These are phyloP conservation scores for Orthonychiurus folsomi DNA, from an alignment of 2,888 invertebrate species.

Conservation along the genomic window DNA sequence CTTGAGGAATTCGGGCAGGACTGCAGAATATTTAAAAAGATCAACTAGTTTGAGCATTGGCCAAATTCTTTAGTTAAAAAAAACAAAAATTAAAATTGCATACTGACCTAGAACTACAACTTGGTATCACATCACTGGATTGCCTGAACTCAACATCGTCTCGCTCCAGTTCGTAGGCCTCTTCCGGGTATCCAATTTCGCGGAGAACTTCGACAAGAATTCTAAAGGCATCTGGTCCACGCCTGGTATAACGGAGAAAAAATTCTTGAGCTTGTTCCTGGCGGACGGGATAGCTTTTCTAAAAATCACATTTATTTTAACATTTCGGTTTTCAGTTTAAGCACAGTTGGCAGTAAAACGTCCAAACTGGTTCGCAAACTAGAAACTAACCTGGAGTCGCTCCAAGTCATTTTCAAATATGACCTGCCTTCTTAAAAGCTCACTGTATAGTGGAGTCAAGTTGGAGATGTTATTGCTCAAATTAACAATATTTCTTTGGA, in stretches of 20 bases:
- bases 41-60: too few species aligned
- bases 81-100: too few species aligned
- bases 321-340: neutral
- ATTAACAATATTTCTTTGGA: conserved; percentile 25
- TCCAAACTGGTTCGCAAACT: neutral
- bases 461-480: conserved; percentile 22
- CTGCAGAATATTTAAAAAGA: too few species aligned
- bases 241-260: conserved; percentile 28
- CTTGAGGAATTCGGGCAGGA: too few species aligned
- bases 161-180: conserved; percentile 16
- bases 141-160: neutral
- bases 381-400: conserved; percentile 21
- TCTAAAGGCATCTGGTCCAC: conserved; percentile 30
- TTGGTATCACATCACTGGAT: neutral
- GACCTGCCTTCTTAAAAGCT: conserved; percentile 23
- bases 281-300: conserved; percentile 11
- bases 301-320: neutral
- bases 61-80: too few species aligned
- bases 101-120: neutral
- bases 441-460: conserved; percentile 21
- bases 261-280: conserved; percentile 31
- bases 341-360: neutral
- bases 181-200: conserved; percentile 27
- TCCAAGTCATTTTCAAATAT: conserved; percentile 26
- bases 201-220: conserved; percentile 23